phyloP scores from a whole-genome alignment of 2,113 vertebrate species.

The Hipposideros armiger region DNA sequence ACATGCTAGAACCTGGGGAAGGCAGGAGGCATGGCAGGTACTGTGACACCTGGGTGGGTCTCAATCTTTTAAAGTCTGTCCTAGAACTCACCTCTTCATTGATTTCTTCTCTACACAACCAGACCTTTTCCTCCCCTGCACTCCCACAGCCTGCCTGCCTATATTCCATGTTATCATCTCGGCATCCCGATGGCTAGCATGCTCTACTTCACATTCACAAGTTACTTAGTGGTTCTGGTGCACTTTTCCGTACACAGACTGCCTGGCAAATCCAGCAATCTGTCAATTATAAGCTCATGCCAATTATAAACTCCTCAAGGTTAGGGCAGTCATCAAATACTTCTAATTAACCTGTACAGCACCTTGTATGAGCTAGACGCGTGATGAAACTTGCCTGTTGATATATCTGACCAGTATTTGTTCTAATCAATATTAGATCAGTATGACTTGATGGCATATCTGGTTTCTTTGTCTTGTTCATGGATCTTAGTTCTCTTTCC shows the following conservation, averaged over 20 bases:
- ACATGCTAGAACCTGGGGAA: background rate
- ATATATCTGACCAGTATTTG: background rate
- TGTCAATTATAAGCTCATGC: too few species aligned
- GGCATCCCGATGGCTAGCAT: accelerated
- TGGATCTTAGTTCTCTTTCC: background rate
- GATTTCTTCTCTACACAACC: background rate
- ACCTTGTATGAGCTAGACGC: background rate
- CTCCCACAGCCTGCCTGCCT: background rate
- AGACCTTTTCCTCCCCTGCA: background rate
- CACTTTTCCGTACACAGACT: too few species aligned
- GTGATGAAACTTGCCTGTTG: background rate
- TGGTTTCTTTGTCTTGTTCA: background rate
- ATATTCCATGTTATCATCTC: accelerated
- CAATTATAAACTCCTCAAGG: background rate
- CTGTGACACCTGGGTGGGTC: background rate
- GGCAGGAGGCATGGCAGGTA: background rate
- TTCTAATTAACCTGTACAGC: accelerated
- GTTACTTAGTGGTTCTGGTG: background rate
- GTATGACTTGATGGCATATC: background rate
- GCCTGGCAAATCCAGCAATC: background rate
- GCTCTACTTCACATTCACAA: accelerated
- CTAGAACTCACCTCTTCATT: background rate
- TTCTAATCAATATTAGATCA: background rate
- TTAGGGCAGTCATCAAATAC: background rate
- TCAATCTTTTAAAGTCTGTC: background rate